Evolutionary conservation across 30 jellyfish, hydroid and myxozoan genomes (phyloP), one percentile per base, ranked within the genome.

Genomic region (Sanderia malayensis): DNA sequence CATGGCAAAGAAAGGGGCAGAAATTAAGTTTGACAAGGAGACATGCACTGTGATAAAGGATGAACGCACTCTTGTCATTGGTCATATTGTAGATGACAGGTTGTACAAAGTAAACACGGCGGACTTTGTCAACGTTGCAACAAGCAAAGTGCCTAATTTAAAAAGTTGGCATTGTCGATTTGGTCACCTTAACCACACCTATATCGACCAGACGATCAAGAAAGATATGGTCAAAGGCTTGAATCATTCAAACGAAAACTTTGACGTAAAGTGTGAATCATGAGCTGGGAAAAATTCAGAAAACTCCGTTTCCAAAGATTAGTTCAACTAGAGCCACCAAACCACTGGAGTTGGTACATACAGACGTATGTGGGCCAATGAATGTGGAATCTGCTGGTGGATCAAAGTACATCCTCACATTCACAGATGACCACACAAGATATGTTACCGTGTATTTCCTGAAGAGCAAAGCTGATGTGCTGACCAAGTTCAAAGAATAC

Each of bases 311-410:
- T 34, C 69, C 89, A 0, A 62, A 72, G 58, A 58, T 33, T 62
- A 55, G 74, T 72, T 19, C n/a, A n/a, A n/a, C n/a, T n/a, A n/a
- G n/a, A n/a, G n/a, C n/a, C n/a, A n/a, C n/a, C n/a, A n/a, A n/a
- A 72, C 84, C 84, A 72, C 30, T 72, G 84, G 74, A 72, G 74
- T 32, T 77, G 26, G 57, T 62, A 31, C 81, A 77, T 71, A 59
- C 80, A 32, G 94, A 81, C 27, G 23, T 69, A 22, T 81, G 94
- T 72, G 94, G 94, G 21, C 94, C 94, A 57, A 81, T 70, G 87
- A 74, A 58, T 17, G 74, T 60, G 23, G 81, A 64, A n/a, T n/a
- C n/a, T n/a, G n/a, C n/a, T n/a, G n/a, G n/a, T n/a, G n/a, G n/a
- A n/a, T n/a, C n/a, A n/a, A n/a, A n/a, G n/a, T n/a, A n/a, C n/a